Evolutionary conservation across 2,113 vertebrate genomes (phyloP).

Genomic region (Lophius piscatorius): DNA sequence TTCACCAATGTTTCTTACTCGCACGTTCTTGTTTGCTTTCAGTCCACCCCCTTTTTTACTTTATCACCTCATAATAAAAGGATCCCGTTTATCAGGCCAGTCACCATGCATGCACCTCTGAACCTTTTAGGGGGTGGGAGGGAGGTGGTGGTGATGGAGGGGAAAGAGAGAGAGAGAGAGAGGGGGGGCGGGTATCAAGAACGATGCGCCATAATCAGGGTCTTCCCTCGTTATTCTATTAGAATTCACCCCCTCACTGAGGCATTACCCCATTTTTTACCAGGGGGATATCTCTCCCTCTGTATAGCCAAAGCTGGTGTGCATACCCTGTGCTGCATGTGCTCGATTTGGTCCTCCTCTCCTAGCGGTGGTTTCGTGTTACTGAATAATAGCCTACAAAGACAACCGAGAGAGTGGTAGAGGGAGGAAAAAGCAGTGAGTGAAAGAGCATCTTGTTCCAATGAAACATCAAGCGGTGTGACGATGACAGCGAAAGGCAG

Average conservation of each 20-base stretch:
- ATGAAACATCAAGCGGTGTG: constrained; percentile 81
- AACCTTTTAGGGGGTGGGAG: constrained; percentile 26
- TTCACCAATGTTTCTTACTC: constrained; percentile 34
- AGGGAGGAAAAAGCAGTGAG: constrained; percentile 50
- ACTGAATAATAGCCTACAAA: constrained; percentile 72
- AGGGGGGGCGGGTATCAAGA: constrained; percentile 34
- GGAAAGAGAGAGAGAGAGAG: too few relatives aligned
- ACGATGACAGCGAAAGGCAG: constrained; percentile 87
- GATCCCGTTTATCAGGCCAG: constrained; percentile 33
- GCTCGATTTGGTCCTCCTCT: constrained; percentile 65
- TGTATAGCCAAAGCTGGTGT: constrained; percentile 48
- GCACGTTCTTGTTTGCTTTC: constrained; percentile 19
- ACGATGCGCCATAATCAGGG: constrained; percentile 65
- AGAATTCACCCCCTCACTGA: constrained; percentile 70
- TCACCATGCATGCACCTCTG: constrained; percentile 56
- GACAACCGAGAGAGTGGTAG: constrained; percentile 44
- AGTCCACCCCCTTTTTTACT: constrained; percentile 6
- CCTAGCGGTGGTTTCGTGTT: constrained; percentile 74
- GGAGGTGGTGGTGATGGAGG: constrained; percentile 30
- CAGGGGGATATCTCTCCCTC: constrained; percentile 56
- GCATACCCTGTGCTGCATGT: constrained; percentile 70
- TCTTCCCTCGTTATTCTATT: constrained; percentile 74
- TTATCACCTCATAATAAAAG: constrained; percentile 46
- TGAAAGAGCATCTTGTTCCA: constrained; percentile 77
- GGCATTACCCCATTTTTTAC: constrained; percentile 68